Evolutionary conservation across 2,113 vertebrate species (phyloP).

Genomic region (Saccopteryx bilineata): DNA sequence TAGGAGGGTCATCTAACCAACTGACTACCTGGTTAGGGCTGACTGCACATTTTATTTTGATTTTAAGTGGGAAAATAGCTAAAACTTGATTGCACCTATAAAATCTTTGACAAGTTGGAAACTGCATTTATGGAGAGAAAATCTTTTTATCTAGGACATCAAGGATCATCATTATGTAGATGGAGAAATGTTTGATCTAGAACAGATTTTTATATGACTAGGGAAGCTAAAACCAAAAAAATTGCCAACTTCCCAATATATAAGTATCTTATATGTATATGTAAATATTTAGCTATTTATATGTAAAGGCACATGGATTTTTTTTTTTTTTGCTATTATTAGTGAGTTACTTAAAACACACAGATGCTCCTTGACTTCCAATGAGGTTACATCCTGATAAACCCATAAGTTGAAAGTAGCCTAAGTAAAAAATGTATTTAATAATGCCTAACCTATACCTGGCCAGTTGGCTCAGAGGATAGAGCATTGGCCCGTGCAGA

Average conservation of each 20-base stretch:
- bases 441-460: neutral
- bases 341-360: slow-evolving; percentile 34
- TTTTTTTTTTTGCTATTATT: neutral
- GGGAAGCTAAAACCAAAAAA: slow-evolving; percentile 31
- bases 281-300: neutral
- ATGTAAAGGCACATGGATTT: neutral
- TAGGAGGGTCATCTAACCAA: too few species aligned
- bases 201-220: neutral
- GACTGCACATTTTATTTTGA: neutral
- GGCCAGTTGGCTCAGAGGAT: too few species aligned
- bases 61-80: slow-evolving; percentile 19
- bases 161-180: neutral
- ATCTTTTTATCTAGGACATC: slow-evolving; percentile 13
- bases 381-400: neutral
- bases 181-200: neutral
- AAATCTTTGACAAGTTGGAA: slow-evolving; percentile 48
- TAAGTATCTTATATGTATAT: neutral
- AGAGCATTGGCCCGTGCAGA: too few species aligned
- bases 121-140: neutral
- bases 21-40: too few species aligned
- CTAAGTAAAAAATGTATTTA: neutral
- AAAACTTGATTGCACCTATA: neutral
- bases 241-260: slow-evolving; percentile 3
- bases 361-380: neutral
- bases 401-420: neutral